phyloP scores from a whole-genome alignment of 2,797 vertebrate genomes.

The Tamandua tetradactyla region DNA sequence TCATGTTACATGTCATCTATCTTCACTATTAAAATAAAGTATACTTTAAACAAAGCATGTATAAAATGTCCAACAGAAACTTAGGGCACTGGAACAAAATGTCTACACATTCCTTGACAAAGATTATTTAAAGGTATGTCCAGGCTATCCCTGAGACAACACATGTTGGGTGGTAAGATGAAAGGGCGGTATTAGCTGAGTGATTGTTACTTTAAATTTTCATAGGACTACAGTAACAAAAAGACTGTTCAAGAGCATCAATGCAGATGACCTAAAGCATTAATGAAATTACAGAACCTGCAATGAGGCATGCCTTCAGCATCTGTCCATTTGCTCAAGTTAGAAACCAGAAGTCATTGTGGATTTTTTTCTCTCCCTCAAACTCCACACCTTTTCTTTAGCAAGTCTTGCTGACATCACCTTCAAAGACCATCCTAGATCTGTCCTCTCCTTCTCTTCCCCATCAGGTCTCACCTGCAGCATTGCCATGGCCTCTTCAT shows the following conservation, averaged over 20 bases:
- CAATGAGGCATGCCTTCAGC: not conserved
- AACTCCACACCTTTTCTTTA: not conserved
- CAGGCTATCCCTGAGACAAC: not conserved
- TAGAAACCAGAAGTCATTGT: accelerated
- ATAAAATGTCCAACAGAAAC: not conserved
- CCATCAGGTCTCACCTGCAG: not conserved
- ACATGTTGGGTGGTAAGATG: not conserved
- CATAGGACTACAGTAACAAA: not conserved
- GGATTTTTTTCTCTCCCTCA: not conserved
- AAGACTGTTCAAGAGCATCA: not conserved
- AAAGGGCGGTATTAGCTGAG: not conserved
- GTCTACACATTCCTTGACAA: not conserved
- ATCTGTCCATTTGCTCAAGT: not conserved
- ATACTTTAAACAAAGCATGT: not conserved
- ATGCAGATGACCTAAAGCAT: not conserved
- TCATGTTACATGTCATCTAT: not conserved
- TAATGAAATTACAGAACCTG: not conserved
- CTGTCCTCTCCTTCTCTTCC: accelerated
- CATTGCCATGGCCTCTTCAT: accelerated
- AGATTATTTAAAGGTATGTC: not conserved
- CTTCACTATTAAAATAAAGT: slow-evolving; percentile 42
- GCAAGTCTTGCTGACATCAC: not conserved
- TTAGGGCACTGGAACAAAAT: not conserved
- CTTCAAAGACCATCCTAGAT: not conserved
- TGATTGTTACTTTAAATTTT: not conserved